These are phyloP conservation scores for Hypanus sabinus DNA, from an alignment of 2,113 vertebrate species.

Conservation along the genomic window DNA sequence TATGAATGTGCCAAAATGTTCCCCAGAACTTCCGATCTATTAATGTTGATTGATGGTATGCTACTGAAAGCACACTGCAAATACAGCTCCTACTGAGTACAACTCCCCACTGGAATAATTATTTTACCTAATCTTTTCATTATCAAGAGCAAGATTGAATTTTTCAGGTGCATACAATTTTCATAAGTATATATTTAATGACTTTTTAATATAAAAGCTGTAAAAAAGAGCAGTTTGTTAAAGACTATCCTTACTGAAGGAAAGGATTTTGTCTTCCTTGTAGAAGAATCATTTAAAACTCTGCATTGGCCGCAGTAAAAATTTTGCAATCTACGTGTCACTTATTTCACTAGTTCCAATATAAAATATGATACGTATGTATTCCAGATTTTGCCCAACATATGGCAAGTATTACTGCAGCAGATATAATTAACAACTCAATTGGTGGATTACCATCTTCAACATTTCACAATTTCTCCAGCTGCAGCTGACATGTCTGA, in stretches of 20 bases:
- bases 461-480: conserved; percentile 5
- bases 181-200: background rate
- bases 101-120: background rate
- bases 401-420: background rate
- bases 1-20: background rate
- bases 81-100: background rate
- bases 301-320: background rate
- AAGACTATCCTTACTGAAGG: background rate
- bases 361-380: background rate
- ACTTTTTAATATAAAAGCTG: background rate
- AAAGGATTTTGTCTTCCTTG: background rate
- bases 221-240: background rate
- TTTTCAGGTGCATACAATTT: background rate
- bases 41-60: conserved; percentile 17
- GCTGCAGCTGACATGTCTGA: background rate
- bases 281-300: background rate
- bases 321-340: background rate
- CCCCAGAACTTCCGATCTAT: background rate
- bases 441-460: background rate
- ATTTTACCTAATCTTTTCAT: conserved; percentile 6
- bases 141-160: background rate
- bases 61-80: background rate
- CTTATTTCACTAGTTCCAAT: background rate
- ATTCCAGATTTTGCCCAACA: background rate
- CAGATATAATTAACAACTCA: background rate